These are phyloP conservation scores for Falco biarmicus DNA, from an alignment of 2,797 vertebrate genomes.

Conservation along the genomic window DNA sequence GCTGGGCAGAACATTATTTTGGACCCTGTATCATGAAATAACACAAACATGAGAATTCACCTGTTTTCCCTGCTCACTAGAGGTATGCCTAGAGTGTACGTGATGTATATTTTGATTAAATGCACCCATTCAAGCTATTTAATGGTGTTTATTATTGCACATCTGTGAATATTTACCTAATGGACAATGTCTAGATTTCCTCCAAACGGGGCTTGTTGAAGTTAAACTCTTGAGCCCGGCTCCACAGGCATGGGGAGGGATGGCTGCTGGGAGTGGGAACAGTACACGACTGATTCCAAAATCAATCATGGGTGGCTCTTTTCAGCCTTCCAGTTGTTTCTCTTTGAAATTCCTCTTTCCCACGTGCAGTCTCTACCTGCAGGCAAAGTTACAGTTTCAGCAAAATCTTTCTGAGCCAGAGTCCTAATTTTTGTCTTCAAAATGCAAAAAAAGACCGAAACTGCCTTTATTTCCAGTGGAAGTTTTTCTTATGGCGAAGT, in stretches of 20 bases:
- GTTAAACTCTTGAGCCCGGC: neutral
- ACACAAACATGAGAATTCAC: neutral
- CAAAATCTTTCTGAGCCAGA: neutral
- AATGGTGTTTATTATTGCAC: neutral
- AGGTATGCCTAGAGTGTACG: neutral
- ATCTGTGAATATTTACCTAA: conserved; percentile 16
- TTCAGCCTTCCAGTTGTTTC: neutral
- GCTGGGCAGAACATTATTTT: neutral
- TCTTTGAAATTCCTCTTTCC: neutral
- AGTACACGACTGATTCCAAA: neutral
- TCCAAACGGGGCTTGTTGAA: neutral
- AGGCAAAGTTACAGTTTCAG: neutral
- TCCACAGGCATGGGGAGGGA: neutral
- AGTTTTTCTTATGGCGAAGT: neutral
- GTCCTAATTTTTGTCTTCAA: neutral
- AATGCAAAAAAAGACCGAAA: neutral
- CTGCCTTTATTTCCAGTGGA: neutral
- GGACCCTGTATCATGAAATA: neutral
- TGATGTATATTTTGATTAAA: neutral
- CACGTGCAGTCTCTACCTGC: fast-evolving
- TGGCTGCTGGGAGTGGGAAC: neutral
- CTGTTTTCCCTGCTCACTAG: neutral
- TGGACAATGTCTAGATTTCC: neutral
- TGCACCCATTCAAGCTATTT: neutral
- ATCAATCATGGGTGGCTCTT: fast-evolving